Base-by-base conservation (phyloP, 2,797 vertebrate species). In the Leuciscus waleckii region DNA sequence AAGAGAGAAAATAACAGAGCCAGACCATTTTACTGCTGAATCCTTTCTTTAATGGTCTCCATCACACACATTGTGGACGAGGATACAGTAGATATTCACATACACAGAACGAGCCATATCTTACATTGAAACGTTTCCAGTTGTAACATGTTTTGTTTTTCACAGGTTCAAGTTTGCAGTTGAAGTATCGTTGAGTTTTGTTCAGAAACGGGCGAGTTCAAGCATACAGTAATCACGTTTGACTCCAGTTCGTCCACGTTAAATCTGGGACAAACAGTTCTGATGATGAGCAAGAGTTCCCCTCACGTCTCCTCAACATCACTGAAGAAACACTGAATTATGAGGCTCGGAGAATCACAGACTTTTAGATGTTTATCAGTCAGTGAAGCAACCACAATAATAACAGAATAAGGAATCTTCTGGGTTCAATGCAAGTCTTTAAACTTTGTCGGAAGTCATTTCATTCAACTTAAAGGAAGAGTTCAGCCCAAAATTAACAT, bases 81-180 rank as follows among this genome's bases (percentile, higher is more conserved):
- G 76, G 67, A 87, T 63, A 46, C 21, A 73, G 81, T 61, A 89
- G 43, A 86, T 76, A 82, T 84, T 85, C 79, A 74, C 29, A 61
- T 79, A 82, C 75, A 41, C 65, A 84, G 46, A 46, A 68, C 7
- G 35, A 74, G 65, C 46, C 65, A 49, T 82, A 35, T 87, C 70
- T 80, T 75, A 86, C 70, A 85, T 23, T 63, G 9, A 58, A 58
- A 86, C 49, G 39, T 68, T 65, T 82, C 61, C 67, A 89, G 84
- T 37, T 71, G 67, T 82, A 90, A 86, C 80, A 63, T 87, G 73
- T 54, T 85, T 75, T 77, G n/a, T 37, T 29, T 41, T 2, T 51
- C 74, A 78, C 4, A 75, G n/a, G 63, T 87, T 81, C 70, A 83
- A 85, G 63, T 85, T 84, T 83, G 85, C 77, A 51, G 23, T 32